A percentile compares a stretch with the other conserved stretches of the same genome.
Conservation (phyloP, 2,113 vertebrate genomes). For the Bettongia penicillata region DNA sequence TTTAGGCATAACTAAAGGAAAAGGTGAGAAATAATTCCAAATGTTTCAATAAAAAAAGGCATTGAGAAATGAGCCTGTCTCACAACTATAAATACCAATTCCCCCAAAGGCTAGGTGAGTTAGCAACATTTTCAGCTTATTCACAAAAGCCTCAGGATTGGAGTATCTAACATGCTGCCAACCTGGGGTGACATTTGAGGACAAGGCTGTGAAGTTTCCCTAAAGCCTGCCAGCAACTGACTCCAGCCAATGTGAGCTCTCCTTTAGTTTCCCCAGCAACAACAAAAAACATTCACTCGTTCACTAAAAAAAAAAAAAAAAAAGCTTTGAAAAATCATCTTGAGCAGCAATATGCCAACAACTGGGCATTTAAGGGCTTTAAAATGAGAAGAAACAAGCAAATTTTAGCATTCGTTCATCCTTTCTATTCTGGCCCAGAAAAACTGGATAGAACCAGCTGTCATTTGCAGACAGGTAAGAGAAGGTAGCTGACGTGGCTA, state of each 20-base stretch:
- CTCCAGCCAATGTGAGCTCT: background rate
- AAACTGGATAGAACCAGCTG: background rate
- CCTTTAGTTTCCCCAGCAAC: background rate
- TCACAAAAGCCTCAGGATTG: background rate
- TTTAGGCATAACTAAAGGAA: background rate
- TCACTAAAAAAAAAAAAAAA: background rate
- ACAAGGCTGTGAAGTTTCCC: background rate
- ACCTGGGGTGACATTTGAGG: background rate
- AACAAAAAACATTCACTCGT: background rate
- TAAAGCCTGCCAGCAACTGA: background rate
- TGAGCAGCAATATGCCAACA: background rate
- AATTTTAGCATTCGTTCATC: background rate
- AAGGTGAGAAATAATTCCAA: background rate
- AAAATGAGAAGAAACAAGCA: background rate
- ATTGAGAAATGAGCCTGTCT: background rate
- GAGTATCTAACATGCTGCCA: background rate
- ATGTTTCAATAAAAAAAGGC: background rate
- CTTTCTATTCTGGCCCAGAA: background rate
- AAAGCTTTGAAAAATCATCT: background rate
- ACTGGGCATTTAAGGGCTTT: background rate
- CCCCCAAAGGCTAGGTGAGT: background rate
- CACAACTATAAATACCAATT: background rate
- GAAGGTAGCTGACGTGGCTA: background rate
- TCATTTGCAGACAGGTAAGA: background rate
- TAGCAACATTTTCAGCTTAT: background rate